phyloP scores from a whole-genome alignment of 2,113 vertebrate species.

The Engraulis encrasicolus region DNA sequence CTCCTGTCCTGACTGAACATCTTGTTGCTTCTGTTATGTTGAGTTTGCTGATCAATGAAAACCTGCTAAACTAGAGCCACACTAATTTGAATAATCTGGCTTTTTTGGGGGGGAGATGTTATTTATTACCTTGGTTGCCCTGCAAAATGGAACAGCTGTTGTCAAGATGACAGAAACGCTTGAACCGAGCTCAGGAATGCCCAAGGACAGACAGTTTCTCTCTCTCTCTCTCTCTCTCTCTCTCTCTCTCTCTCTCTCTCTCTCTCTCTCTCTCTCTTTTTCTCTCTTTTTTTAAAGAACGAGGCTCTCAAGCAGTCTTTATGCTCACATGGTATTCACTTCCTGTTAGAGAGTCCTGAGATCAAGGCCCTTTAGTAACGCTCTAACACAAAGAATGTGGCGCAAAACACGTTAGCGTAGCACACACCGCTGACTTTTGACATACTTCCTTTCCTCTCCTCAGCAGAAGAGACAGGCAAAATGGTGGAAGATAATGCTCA shows the following conservation, averaged over 20 bases:
- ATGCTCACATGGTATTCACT: slow-evolving; percentile 1
- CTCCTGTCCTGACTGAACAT: neutral
- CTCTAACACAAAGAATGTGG: neutral
- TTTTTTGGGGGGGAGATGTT: neutral
- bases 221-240: too few species aligned
- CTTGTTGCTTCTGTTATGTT: neutral
- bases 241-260: too few species aligned
- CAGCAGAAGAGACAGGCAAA: too few species aligned
- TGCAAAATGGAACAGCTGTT: neutral
- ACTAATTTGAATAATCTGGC: neutral
- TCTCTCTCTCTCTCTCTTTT: too few species aligned
- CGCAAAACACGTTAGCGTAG: neutral
- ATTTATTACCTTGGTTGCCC: neutral
- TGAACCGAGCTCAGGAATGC: neutral
- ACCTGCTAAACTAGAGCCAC: neutral
- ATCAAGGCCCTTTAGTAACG: neutral
- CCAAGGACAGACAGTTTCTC: neutral
- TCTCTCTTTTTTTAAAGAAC: neutral
- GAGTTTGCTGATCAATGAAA: neutral
- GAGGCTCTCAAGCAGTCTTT: neutral
- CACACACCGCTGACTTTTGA: neutral
- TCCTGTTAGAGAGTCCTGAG: neutral
- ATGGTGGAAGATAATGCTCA: neutral
- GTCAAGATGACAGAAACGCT: neutral
- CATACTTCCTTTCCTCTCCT: neutral